Conservation (phyloP, 2,113 vertebrate species). For the Rhinoderma darwinii region DNA sequence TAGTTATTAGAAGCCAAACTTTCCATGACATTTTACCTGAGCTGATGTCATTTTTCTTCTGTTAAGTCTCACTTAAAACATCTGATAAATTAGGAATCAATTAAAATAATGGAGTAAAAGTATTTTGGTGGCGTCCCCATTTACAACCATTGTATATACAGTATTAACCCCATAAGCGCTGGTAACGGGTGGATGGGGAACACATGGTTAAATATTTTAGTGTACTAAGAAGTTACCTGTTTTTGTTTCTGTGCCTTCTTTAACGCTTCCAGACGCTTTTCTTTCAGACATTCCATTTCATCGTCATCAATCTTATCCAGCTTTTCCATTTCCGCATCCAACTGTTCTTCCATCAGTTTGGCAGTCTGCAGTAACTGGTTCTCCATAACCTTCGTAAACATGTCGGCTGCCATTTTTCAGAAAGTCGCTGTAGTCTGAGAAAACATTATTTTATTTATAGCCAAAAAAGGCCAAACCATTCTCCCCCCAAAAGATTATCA, state of each 20-base stretch:
- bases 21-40: no score
- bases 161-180: no score
- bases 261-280: conserved; percentile 87
- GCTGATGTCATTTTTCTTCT: no score
- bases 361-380: conserved; percentile 85
- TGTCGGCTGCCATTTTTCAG: conserved; percentile 79
- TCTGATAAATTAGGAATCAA: no score
- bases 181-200: no score
- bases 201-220: no score
- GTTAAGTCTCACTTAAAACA: no score
- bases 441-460: conserved; percentile 54
- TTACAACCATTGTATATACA: no score
- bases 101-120: no score
- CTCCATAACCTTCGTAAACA: conserved; percentile 86
- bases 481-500: no score
- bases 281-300: conserved; percentile 88
- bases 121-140: no score
- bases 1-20: no score
- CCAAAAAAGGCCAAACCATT: not conserved
- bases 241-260: conserved; percentile 96
- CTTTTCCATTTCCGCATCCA: conserved; percentile 88
- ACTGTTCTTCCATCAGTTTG: conserved; percentile 86
- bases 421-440: not conserved
- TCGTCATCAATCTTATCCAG: conserved; percentile 91
- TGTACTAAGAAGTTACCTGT: conserved; percentile 77